Percentiles rank a stretch among this genome's conserved stretches.
Conservation (phyloP, 1,140 invertebrate species). For the Rhizoglyphus robini region DNA sequence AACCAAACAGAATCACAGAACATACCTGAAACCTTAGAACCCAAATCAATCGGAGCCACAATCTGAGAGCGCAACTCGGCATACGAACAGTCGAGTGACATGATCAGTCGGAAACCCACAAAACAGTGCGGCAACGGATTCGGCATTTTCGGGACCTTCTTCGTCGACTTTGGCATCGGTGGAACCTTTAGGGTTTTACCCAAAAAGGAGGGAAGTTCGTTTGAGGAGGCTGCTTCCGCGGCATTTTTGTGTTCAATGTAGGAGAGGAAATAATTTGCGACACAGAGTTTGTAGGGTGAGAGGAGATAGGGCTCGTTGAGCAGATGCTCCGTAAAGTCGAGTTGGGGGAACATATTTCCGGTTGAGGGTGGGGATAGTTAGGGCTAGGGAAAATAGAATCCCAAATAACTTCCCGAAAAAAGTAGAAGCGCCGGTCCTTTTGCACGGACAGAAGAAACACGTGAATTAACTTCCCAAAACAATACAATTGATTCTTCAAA, state of each 20-base stretch:
- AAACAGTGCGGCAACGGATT: neutral
- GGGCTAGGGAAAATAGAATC: neutral
- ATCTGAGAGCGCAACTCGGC: neutral
- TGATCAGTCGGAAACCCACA: neutral
- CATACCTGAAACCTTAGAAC: too few relatives aligned
- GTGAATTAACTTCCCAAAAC: too few relatives aligned
- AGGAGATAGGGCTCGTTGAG: conserved; percentile 4
- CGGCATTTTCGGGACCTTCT: neutral
- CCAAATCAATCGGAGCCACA: neutral
- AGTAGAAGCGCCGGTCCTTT: too few relatives aligned
- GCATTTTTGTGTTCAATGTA: neutral
- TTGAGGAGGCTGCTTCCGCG: too few relatives aligned
- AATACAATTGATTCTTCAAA: too few relatives aligned
- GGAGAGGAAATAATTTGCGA: neutral
- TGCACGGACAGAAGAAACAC: too few relatives aligned
- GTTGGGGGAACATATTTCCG: neutral
- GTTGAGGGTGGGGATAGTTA: neutral
- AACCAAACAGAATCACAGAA: too few relatives aligned
- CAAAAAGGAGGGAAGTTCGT: too few relatives aligned
- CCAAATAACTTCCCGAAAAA: neutral
- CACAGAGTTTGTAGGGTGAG: conserved; percentile 12
- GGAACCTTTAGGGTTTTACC: too few relatives aligned
- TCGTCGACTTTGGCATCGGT: too few relatives aligned
- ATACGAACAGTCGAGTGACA: conserved; percentile 5
- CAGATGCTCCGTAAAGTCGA: neutral